phyloP scores from a whole-genome alignment of 2,888 invertebrate species.

The Lochmaea crataegi region DNA sequence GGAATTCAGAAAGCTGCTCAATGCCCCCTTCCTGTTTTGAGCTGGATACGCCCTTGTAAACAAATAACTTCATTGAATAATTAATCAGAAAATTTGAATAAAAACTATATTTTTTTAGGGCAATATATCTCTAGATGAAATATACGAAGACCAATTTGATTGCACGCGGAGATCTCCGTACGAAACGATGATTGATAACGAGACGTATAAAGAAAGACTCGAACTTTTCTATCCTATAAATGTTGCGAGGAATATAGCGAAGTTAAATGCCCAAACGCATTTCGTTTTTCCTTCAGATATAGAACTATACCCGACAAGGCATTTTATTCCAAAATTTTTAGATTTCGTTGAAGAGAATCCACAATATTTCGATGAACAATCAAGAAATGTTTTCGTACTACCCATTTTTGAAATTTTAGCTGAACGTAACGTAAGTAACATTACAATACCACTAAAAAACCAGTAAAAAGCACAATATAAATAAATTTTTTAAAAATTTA shows the following conservation, averaged over 20 bases:
- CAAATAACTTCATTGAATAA: too few relatives aligned
- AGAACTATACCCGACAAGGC: slow-evolving; percentile 55
- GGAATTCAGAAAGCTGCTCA: too few relatives aligned
- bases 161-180: slow-evolving; percentile 79
- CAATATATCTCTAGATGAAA: slow-evolving; percentile 39
- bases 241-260: slow-evolving; percentile 57
- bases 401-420: slow-evolving; percentile 55
- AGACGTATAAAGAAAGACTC: slow-evolving; percentile 57
- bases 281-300: slow-evolving; percentile 59
- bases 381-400: slow-evolving; percentile 53
- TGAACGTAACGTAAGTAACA: slow-evolving; percentile 28
- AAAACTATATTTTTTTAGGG: slow-evolving; percentile 33
- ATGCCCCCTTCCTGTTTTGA: too few relatives aligned
- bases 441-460: not conserved
- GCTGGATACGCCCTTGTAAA: too few relatives aligned
- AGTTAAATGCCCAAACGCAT: slow-evolving; percentile 54
- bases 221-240: slow-evolving; percentile 57
- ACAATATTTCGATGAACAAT: slow-evolving; percentile 36
- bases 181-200: slow-evolving; percentile 71
- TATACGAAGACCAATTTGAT: slow-evolving; percentile 68
- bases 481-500: too few relatives aligned
- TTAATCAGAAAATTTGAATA: not conserved
- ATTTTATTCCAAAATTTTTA: slow-evolving; percentile 54
- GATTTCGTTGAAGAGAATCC: slow-evolving; percentile 47
- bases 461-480: too few relatives aligned